Evolutionary conservation across 1,140 invertebrate genomes (phyloP).

Genomic region (Oncopeltus fasciatus): DNA sequence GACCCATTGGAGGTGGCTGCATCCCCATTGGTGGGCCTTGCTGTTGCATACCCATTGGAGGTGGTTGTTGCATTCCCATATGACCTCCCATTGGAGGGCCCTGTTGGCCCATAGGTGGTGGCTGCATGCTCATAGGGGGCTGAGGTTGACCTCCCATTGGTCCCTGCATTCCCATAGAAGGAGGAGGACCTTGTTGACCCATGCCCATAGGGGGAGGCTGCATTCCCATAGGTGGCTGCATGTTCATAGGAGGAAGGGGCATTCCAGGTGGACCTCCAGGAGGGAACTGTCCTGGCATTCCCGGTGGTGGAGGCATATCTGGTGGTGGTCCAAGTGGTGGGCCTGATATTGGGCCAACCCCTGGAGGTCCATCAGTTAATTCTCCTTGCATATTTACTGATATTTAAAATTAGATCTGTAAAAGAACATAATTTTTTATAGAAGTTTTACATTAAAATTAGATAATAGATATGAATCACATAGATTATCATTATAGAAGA

Average conservation of each 20-base stretch:
- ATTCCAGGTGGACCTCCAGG: not conserved
- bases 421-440: no score
- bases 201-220: not conserved
- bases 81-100: not conserved
- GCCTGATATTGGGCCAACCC: conserved; percentile 8
- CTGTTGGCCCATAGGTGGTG: not conserved
- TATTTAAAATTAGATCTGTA: conserved; percentile 8
- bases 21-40: not conserved
- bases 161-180: not conserved
- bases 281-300: not conserved
- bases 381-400: not conserved
- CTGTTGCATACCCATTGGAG: conserved; percentile 10
- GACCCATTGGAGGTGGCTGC: not conserved
- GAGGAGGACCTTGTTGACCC: not conserved
- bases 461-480: no score
- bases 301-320: conserved; percentile 14
- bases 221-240: conserved; percentile 5
- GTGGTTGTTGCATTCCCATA: not conserved
- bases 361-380: conserved; percentile 13
- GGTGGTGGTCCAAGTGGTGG: conserved; percentile 13
- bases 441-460: no score
- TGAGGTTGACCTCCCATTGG: conserved; percentile 3
- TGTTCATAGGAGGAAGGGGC: conserved; percentile 2
- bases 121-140: not conserved
- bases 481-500: no score